phyloP scores from a whole-genome alignment of 2,797 vertebrate genomes.

The Hyperoplus immaculatus region DNA sequence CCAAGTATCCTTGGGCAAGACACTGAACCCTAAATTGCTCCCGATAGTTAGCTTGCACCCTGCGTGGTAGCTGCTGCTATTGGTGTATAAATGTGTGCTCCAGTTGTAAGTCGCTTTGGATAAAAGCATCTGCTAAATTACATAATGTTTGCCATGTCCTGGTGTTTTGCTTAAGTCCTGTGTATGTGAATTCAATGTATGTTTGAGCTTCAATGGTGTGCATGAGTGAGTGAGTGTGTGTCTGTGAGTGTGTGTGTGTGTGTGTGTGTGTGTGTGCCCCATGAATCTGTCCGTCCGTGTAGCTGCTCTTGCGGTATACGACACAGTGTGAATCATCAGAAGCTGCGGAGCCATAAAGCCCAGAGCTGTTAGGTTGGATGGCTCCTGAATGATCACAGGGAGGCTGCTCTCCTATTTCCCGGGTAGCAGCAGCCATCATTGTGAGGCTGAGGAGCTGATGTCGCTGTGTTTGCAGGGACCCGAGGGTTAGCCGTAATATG shows the following conservation, averaged over 20 bases:
- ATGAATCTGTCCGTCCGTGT: slow-evolving; percentile 74
- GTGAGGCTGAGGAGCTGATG: slow-evolving; percentile 64
- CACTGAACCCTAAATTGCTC: no score
- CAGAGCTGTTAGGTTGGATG: slow-evolving; percentile 79
- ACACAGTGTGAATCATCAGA: slow-evolving; percentile 77
- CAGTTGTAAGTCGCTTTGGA: no score
- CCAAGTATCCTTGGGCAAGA: no score
- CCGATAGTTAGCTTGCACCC: no score
- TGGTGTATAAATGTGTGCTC: no score
- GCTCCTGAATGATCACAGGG: slow-evolving; percentile 81
- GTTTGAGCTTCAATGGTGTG: slow-evolving; percentile 14
- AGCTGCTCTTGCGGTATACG: slow-evolving; percentile 77
- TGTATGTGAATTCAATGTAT: slow-evolving; percentile 24
- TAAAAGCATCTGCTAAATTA: background rate
- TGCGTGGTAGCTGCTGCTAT: no score
- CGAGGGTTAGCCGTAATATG: slow-evolving; percentile 65
- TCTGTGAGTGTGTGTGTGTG: slow-evolving; percentile 3
- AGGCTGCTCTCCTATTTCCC: slow-evolving; percentile 70
- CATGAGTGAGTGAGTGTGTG: background rate
- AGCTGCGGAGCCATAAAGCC: slow-evolving; percentile 78
- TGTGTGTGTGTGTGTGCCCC: slow-evolving; percentile 29
- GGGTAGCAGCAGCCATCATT: slow-evolving; percentile 64
- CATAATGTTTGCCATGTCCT: slow-evolving; percentile 3
- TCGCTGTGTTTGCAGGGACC: slow-evolving; percentile 59
- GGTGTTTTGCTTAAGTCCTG: slow-evolving; percentile 10